Base-by-base conservation (phyloP, 2,888 invertebrate genomes). In the Xylocampa areola region DNA sequence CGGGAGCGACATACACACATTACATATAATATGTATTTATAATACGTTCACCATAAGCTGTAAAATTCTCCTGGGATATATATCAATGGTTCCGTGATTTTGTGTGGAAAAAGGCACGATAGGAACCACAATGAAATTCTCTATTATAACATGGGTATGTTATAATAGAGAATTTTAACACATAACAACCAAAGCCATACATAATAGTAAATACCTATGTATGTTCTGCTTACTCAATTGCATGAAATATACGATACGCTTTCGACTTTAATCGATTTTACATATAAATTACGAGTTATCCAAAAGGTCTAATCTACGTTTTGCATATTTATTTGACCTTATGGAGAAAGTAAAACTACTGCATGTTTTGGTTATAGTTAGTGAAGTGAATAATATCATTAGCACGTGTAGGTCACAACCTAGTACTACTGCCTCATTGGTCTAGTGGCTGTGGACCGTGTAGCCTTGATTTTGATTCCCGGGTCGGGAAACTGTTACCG, bases 1-100 rank as follows among this genome's bases (percentile, higher is more conserved):
- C 71, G 5, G 6, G 71, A 49, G 74, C 54, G 57, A 21, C 54
- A 70, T 72, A 67, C 61, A 62, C 64, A 66, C 33, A 66, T 66
- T 73, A 58, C 48, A 66, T 32, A 58, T 64, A 55, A 70, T 61
- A 74, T 43, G 70, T 69, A 69, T 77, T 73, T 67, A 67, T 73
- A 67, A 74, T 70, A 64, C 51, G 50, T 62, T 55, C 37, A 27
- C 57, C 54, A 68, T 63, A 68, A 62, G 57, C 55, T 57, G 58
- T 39, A 57, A 76, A 76, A 63, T 61, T 40, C 62, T 62, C 55
- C 35, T 50, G 64, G 53, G 67, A 70, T 67, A 62, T 47, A 62
- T 68, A 59, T 68, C 49, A 74, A 60, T 50, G 39, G 37, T 40
- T 59, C 57, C 43, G 58, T 74, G 71, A 67, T 67, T 76, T 58